phyloP scores from a whole-genome alignment of 2,888 invertebrate species.

The Tetanocera ferruginea region DNA sequence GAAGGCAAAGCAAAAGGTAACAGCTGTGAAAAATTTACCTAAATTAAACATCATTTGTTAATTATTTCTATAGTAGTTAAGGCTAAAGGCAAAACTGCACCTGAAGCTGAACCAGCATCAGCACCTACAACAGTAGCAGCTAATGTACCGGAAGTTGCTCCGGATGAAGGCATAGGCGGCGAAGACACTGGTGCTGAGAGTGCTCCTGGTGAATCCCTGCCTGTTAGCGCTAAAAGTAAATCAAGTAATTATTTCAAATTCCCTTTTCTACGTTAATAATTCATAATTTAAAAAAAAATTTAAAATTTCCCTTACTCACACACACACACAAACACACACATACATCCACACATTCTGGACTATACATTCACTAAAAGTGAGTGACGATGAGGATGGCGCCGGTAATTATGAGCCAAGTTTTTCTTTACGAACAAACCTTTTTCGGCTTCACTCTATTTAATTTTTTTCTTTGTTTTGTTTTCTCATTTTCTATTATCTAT shows the following conservation, averaged over 20 bases:
- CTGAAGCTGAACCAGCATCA: slow-evolving; percentile 44
- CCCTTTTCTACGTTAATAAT: neutral
- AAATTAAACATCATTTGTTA: neutral
- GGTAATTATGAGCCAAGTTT: slow-evolving; percentile 59
- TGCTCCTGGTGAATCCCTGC: slow-evolving; percentile 54
- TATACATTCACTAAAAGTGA: slow-evolving; percentile 53
- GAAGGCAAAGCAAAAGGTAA: slow-evolving; percentile 2
- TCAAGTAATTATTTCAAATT: slow-evolving; percentile 37
- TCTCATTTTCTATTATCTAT: slow-evolving; percentile 1
- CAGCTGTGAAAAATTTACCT: neutral
- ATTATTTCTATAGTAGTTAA: neutral
- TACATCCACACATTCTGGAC: neutral
- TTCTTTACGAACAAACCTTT: slow-evolving; percentile 5
- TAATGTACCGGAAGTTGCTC: neutral
- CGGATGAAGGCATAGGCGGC: slow-evolving; percentile 20
- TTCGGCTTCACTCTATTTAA: slow-evolving; percentile 40
- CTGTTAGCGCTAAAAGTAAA: slow-evolving; percentile 59
- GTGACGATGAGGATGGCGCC: slow-evolving; percentile 66
- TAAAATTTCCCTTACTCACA: neutral
- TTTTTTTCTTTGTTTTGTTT: slow-evolving; percentile 40
- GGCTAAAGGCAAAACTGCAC: slow-evolving; percentile 39
- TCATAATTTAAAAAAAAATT: neutral
- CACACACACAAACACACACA: neutral
- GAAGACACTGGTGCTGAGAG: slow-evolving; percentile 52
- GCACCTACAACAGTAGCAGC: slow-evolving; percentile 39